phyloP scores from a whole-genome alignment of 2,797 vertebrate species.

The Chanos chanos region DNA sequence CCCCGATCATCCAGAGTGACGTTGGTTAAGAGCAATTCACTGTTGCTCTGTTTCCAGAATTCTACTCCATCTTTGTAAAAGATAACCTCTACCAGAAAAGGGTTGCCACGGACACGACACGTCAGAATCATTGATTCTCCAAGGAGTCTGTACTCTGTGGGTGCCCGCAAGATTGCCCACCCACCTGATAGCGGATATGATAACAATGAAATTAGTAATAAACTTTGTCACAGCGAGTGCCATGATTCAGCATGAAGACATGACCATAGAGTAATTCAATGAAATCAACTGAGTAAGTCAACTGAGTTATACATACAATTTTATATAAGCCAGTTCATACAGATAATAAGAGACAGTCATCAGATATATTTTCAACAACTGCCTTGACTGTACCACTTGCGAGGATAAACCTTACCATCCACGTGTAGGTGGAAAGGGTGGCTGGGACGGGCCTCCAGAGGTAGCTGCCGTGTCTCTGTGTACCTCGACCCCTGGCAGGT shows the following conservation, averaged over 20 bases:
- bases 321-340: not conserved
- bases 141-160: constrained; percentile 34
- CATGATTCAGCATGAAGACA: too few species aligned
- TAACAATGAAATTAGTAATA: too few species aligned
- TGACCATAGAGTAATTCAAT: too few species aligned
- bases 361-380: not conserved
- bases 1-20: constrained; percentile 51
- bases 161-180: constrained; percentile 53
- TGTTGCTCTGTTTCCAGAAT: constrained; percentile 32
- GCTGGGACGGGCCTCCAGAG: constrained; percentile 40
- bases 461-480: not conserved
- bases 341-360: not conserved
- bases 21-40: constrained; percentile 36
- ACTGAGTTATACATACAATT: too few species aligned
- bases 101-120: constrained; percentile 49
- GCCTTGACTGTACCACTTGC: too few species aligned
- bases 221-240: too few species aligned
- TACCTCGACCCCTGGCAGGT: constrained; percentile 55
- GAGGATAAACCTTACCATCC: constrained; percentile 56
- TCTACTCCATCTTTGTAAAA: constrained; percentile 60
- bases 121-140: constrained; percentile 45
- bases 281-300: too few species aligned
- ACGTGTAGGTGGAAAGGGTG: constrained; percentile 51
- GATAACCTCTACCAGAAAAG: constrained; percentile 30
- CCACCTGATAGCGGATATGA: constrained; percentile 52